These are phyloP conservation scores for Periphyllus acericola DNA, from an alignment of 2,888 invertebrate genomes.

Conservation along the genomic window DNA sequence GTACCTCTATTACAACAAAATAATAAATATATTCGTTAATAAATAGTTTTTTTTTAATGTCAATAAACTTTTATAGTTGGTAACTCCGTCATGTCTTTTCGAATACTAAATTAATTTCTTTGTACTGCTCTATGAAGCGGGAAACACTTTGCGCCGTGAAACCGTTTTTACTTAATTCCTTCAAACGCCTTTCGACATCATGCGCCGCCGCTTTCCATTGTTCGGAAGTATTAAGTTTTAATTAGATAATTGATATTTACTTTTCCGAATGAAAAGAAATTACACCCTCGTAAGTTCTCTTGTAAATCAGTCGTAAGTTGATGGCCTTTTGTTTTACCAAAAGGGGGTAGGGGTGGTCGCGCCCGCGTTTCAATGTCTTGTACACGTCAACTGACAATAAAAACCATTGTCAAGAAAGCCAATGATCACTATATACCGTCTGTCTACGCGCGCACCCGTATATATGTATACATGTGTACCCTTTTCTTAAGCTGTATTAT, in stretches of 20 bases:
- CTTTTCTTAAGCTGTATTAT: constrained; percentile 52
- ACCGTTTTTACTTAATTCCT: constrained; percentile 29
- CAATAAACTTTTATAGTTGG: neutral
- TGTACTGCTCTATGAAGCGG: neutral
- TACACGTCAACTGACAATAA: constrained; percentile 9
- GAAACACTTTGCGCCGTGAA: neutral
- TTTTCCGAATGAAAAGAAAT: constrained; percentile 47
- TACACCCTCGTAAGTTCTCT: constrained; percentile 23
- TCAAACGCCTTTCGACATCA: constrained; percentile 30
- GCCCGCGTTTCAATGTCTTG: constrained; percentile 14
- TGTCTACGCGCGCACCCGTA: neutral
- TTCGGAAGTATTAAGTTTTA: constrained; percentile 41
- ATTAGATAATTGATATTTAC: constrained; percentile 59
- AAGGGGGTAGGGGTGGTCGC: neutral
- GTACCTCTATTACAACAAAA: too few species aligned
- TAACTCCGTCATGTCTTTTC: neutral
- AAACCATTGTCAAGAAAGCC: constrained; percentile 58
- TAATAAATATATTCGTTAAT: too few species aligned
- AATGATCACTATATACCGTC: constrained; percentile 35
- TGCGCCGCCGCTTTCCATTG: neutral
- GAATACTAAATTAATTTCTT: neutral
- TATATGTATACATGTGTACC: neutral
- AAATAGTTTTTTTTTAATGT: neutral
- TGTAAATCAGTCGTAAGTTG: constrained; percentile 40
- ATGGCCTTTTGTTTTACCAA: constrained; percentile 55